Evolutionary conservation across 2,888 invertebrate species (phyloP).

Genomic region (Aquatica leii): DNA sequence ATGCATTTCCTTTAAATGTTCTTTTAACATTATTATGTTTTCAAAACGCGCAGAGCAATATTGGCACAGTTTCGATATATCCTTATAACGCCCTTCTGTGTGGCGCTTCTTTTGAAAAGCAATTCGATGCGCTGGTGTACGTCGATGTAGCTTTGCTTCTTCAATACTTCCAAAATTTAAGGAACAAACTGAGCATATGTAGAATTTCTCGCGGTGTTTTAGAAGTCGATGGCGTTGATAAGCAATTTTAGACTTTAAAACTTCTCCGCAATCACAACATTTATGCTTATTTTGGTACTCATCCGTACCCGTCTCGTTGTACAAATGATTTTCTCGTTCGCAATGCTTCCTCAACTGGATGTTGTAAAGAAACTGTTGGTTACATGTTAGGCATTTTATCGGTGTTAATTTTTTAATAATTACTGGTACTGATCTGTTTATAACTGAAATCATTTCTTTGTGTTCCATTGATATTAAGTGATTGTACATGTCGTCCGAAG

Average conservation of each 20-base stretch:
- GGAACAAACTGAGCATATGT: conserved; percentile 74
- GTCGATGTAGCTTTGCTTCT: conserved; percentile 73
- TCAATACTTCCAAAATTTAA: conserved; percentile 68
- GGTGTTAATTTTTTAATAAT: conserved; percentile 73
- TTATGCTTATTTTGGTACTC: conserved; percentile 70
- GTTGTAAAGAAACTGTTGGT: conserved; percentile 75
- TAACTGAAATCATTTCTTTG: conserved; percentile 75
- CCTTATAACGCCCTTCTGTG: conserved; percentile 49
- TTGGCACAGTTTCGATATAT: conserved; percentile 66
- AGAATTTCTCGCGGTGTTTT: conserved; percentile 68
- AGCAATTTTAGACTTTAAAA: conserved; percentile 69
- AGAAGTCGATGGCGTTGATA: conserved; percentile 73
- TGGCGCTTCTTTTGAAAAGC: conserved; percentile 61
- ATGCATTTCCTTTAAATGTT: conserved; percentile 69
- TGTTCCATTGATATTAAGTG: conserved; percentile 75
- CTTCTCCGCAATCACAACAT: conserved; percentile 68
- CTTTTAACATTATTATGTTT: conserved; percentile 67
- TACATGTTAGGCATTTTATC: conserved; percentile 73
- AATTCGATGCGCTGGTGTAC: conserved; percentile 70
- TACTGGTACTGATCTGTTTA: conserved; percentile 83
- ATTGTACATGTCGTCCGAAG: conserved; percentile 71
- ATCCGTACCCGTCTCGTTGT: conserved; percentile 67
- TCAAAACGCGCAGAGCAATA: conserved; percentile 66
- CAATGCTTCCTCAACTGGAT: conserved; percentile 74
- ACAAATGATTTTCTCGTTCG: conserved; percentile 58